Conservation (phyloP, 2,113 vertebrate species). For the Ictalurus punctatus region DNA sequence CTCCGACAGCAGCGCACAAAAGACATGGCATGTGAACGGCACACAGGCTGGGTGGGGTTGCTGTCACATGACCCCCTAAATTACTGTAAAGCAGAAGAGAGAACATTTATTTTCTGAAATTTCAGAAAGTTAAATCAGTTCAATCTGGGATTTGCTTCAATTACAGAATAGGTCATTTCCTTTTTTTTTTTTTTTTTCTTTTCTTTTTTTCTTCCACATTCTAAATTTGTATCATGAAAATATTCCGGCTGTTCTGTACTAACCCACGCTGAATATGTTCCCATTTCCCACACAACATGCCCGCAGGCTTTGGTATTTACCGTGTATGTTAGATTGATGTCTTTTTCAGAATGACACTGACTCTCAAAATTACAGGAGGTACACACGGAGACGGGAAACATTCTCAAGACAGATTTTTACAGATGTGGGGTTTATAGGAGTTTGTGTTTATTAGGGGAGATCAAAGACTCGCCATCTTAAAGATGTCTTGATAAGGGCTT, state of each 20-base stretch:
- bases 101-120: neutral
- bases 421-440: neutral
- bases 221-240: neutral
- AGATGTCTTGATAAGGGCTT: neutral
- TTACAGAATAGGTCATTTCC: neutral
- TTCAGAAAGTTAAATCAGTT: neutral
- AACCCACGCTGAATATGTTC: neutral
- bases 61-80: neutral
- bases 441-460: neutral
- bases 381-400: neutral
- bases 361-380: neutral
- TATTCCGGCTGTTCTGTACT: no score
- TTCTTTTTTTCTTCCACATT: neutral
- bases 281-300: neutral
- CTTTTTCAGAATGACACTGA: neutral
- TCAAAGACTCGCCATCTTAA: neutral
- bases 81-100: constrained; percentile 20
- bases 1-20: neutral
- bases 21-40: neutral
- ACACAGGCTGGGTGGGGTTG: constrained; percentile 5
- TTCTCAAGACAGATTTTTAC: neutral
- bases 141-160: neutral
- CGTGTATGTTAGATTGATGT: neutral
- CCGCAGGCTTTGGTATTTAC: neutral
- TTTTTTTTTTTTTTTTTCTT: neutral